phyloP scores from a whole-genome alignment of 2,797 vertebrate species.

The Mallotus villosus region DNA sequence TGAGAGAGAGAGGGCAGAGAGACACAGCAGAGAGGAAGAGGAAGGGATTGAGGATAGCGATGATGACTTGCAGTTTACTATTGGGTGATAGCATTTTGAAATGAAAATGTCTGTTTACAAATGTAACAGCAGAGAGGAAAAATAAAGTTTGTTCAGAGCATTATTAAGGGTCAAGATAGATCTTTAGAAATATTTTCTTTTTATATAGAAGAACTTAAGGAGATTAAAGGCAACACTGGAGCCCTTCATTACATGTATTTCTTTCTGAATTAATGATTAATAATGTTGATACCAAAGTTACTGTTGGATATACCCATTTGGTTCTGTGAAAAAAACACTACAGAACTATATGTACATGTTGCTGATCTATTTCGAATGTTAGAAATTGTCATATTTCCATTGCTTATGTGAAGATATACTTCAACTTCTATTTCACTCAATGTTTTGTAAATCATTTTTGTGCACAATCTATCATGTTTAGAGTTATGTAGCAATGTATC shows the following conservation, averaged over 20 bases:
- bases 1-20: conserved; percentile 68
- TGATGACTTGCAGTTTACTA: conserved; percentile 69
- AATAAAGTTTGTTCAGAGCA: background rate
- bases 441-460: background rate
- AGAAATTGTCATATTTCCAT: background rate
- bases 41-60: conserved; percentile 67
- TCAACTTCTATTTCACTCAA: background rate
- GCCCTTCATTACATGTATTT: background rate
- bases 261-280: background rate
- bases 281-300: background rate
- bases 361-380: conserved; percentile 16
- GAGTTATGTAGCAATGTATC: background rate
- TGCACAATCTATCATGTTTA: conserved; percentile 4
- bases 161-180: background rate
- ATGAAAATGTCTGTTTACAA: conserved; percentile 8
- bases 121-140: background rate
- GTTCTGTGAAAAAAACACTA: conserved; percentile 6
- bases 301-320: background rate
- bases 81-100: conserved; percentile 50
- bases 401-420: no score
- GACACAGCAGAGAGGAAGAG: conserved; percentile 29
- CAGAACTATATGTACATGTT: conserved; percentile 10
- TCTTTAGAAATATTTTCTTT: background rate
- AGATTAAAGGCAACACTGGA: background rate
- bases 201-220: background rate